Conservation (phyloP, 2,888 invertebrate genomes). For the Tipula lateralis region DNA sequence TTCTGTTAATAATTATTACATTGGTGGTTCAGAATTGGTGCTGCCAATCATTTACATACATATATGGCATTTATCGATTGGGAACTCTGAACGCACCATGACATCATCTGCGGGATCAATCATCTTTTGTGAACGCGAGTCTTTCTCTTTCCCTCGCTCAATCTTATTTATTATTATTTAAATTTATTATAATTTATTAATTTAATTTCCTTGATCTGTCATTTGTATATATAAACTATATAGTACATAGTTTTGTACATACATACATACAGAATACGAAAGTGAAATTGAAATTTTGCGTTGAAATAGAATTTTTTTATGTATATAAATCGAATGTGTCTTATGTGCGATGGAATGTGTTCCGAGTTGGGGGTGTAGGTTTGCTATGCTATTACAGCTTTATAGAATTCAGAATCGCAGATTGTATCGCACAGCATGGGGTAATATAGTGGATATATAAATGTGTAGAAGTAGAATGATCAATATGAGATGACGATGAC, state of each 20-base stretch:
- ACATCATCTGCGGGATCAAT: background rate
- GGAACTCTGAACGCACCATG: background rate
- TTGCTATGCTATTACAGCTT: background rate
- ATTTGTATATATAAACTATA: too few species aligned
- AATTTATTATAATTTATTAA: background rate
- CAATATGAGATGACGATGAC: background rate
- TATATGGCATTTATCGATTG: background rate
- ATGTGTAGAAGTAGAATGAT: background rate
- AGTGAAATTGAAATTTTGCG: slow-evolving; percentile 5
- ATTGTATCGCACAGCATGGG: background rate
- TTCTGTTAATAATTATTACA: background rate
- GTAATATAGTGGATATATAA: background rate
- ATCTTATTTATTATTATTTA: background rate
- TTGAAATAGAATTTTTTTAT: background rate
- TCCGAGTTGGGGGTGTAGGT: background rate
- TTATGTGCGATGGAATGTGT: slow-evolving; percentile 9
- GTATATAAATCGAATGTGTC: background rate
- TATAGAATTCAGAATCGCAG: background rate
- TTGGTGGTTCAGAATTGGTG: background rate
- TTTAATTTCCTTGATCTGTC: background rate
- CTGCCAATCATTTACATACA: background rate
- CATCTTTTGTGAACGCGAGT: background rate
- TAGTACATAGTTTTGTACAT: background rate
- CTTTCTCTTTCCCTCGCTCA: background rate
- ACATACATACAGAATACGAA: background rate